phyloP scores from a whole-genome alignment of 2,888 invertebrate genomes.

The Drosophila stalkeri region DNA sequence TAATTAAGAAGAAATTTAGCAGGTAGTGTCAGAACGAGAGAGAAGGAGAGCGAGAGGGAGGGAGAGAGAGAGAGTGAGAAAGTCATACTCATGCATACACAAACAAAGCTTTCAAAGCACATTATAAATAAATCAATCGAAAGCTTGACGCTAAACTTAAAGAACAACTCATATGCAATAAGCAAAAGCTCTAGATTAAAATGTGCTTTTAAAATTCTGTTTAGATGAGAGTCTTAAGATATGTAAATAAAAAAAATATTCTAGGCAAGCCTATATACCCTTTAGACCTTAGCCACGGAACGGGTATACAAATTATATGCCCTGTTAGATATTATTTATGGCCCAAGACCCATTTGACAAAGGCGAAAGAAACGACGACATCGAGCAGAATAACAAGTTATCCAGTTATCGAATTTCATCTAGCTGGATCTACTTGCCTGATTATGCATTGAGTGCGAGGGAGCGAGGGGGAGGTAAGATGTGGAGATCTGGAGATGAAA shows the following conservation, averaged over 20 bases:
- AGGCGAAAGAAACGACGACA: constrained; percentile 31
- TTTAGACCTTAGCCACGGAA: fast-evolving
- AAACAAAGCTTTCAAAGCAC: no score
- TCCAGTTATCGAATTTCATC: constrained; percentile 44
- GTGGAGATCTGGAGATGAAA: no score
- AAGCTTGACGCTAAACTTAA: no score
- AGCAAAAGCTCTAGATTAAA: no score
- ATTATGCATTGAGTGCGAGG: constrained; percentile 3
- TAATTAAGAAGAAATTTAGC: not conserved
- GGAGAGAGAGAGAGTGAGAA: no score
- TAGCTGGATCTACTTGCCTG: not conserved
- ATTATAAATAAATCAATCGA: no score
- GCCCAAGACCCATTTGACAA: constrained; percentile 37
- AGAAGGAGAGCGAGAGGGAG: not conserved
- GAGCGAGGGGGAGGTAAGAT: not conserved
- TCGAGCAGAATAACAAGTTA: constrained; percentile 13
- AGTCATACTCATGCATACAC: no score
- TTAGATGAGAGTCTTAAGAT: no score
- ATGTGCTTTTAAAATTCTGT: no score
- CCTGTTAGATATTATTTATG: constrained; percentile 72
- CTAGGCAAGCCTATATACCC: constrained; percentile 6
- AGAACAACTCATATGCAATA: no score
- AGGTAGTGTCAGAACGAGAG: not conserved
- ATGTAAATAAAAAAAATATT: no score
- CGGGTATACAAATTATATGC: constrained; percentile 51